Base-by-base conservation (phyloP, 2,113 vertebrate species). In the Coryphaenoides rupestris region DNA sequence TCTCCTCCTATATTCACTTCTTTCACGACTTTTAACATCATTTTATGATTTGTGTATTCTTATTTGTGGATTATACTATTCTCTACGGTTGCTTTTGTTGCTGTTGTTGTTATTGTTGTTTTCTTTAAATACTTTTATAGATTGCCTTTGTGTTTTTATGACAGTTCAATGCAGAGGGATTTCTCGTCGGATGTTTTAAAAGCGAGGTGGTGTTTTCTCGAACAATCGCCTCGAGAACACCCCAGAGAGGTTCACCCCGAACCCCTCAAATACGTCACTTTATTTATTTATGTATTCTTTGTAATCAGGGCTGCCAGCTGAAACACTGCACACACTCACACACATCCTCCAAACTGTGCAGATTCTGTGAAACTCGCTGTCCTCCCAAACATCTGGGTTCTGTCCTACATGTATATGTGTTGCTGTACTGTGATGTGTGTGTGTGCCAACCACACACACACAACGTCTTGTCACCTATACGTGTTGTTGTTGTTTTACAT, bases 161-260 rank as follows among this genome's bases (percentile, higher is more conserved):
- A 74, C 78, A 75, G 86, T 82, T 78, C 73, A 84, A 84, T 69
- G 72, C 75, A 74, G 74, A 84, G 69, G 63, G 79, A 79, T 80
- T 70, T 75, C 66, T 78, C 70, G 76, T 75, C 72, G 56, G 82
- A 63, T 82, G 78, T 69, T 69, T 66, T n/a, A n/a, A 67, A 76
- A n/a, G 2, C 55, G 63, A 49, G 5, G 54, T 33, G 33, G 33
- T 33, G 16, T 45, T 76, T 54, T 65, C 73, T 75, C 59, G 21
- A 72, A 78, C 69, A 59, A 40, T 40, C 33, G 6, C 13, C 33
- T 13, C 9, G 33, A 40, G 9, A 40, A 40, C 69, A 54, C 73
- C 82, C n/a, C 75, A 60, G 68, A 72, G 74, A 82, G 76, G 80
- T 71, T 63, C 73, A 71, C 73, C 63, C 23, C 73, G 71, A 60